phyloP scores from a whole-genome alignment of 2,888 invertebrate species.

The Drosophila imparisetae region DNA sequence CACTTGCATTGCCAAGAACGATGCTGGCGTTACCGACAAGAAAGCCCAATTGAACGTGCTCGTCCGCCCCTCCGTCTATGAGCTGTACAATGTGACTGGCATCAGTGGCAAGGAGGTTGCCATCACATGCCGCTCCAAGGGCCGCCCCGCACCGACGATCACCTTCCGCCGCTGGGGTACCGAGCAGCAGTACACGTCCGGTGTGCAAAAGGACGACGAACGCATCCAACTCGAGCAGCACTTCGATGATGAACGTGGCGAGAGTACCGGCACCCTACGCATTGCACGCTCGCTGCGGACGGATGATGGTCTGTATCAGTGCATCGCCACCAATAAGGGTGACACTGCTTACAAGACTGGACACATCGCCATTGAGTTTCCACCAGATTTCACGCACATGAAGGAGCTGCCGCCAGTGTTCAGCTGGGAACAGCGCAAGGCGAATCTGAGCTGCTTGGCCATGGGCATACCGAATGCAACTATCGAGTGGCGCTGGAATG shows the following conservation, averaged over 20 bases:
- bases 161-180: slow-evolving; percentile 91
- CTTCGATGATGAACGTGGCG: slow-evolving; percentile 86
- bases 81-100: slow-evolving; percentile 90
- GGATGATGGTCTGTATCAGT: slow-evolving; percentile 95
- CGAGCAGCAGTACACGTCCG: slow-evolving; percentile 87
- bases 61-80: slow-evolving; percentile 92
- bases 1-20: slow-evolving; percentile 92
- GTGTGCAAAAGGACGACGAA: slow-evolving; percentile 88
- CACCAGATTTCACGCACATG: slow-evolving; percentile 91
- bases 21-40: slow-evolving; percentile 89
- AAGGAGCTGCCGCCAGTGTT: slow-evolving; percentile 90
- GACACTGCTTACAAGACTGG: slow-evolving; percentile 91
- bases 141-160: slow-evolving; percentile 92
- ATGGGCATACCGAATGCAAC: slow-evolving; percentile 96
- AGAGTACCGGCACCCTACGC: slow-evolving; percentile 88
- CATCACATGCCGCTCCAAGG: slow-evolving; percentile 91
- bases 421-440: slow-evolving; percentile 92
- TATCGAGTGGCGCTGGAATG: slow-evolving; percentile 91
- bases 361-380: slow-evolving; percentile 92
- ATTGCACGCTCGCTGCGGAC: slow-evolving; percentile 88
- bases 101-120: slow-evolving; percentile 87
- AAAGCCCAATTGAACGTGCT: slow-evolving; percentile 90
- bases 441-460: slow-evolving; percentile 94
- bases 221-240: slow-evolving; percentile 88
- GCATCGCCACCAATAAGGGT: slow-evolving; percentile 92